A percentile compares a stretch with the other conserved stretches of the same genome.
Evolutionary conservation across 1,140 invertebrate species (phyloP).

Genomic region (Drosophila rufa): DNA sequence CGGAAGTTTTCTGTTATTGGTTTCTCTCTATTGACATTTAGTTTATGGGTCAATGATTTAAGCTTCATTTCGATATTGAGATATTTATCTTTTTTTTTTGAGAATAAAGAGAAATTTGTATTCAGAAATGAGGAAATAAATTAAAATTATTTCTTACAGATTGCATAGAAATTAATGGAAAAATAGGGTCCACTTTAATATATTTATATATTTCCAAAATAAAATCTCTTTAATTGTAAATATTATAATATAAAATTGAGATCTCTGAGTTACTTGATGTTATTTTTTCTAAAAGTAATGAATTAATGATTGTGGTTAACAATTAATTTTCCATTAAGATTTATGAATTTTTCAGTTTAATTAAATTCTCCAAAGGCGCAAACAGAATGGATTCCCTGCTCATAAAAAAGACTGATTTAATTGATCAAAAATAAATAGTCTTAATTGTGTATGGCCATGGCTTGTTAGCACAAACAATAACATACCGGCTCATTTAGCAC

Average conservation of each 20-base stretch:
- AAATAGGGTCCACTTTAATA: background rate
- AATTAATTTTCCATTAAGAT: constrained; percentile 9
- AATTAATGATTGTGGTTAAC: background rate
- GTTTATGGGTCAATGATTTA: constrained; percentile 44
- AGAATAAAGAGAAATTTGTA: background rate
- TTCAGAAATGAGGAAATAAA: background rate
- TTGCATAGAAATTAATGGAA: background rate
- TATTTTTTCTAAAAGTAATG: background rate
- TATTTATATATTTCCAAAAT: no score
- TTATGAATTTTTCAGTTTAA: constrained; percentile 28
- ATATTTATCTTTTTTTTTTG: constrained; percentile 9
- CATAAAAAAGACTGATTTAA: constrained; percentile 22
- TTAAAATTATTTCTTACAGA: background rate
- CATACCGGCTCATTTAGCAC: constrained; percentile 43
- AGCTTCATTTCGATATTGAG: constrained; percentile 23
- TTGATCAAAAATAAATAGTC: constrained; percentile 39
- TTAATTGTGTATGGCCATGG: constrained; percentile 39
- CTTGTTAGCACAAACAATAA: constrained; percentile 46
- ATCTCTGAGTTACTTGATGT: background rate
- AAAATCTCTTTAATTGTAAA: no score
- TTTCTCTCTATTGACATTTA: constrained; percentile 36
- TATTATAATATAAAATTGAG: background rate
- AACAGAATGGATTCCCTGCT: background rate
- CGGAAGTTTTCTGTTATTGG: constrained; percentile 56
- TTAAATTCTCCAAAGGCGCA: constrained; percentile 13